Percentiles rank a stretch among this genome's conserved stretches.
Evolutionary conservation across 2,888 invertebrate genomes (phyloP).

Genomic region (Pycnomerus fuliginosus): DNA sequence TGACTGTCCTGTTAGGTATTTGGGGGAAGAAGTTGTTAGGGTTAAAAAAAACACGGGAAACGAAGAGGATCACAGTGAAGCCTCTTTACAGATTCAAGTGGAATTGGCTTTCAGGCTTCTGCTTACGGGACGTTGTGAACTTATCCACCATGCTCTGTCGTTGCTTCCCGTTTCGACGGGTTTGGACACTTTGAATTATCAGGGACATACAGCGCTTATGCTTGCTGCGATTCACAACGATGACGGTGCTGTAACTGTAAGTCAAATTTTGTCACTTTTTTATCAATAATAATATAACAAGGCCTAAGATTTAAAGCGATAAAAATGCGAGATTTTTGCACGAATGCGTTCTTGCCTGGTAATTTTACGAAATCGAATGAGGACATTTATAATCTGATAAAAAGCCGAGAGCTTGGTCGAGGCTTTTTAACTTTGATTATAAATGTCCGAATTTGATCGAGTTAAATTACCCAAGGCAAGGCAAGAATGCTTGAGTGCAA

Average conservation of each 20-base stretch:
- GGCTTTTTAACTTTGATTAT: no score
- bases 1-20: constrained; percentile 80
- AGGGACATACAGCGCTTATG: constrained; percentile 82
- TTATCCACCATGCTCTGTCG: constrained; percentile 75
- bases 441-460: no score
- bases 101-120: constrained; percentile 80
- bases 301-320: no score
- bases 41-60: constrained; percentile 46
- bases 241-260: constrained; percentile 68
- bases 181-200: constrained; percentile 75
- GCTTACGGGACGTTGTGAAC: constrained; percentile 75
- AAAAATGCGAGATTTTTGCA: no score
- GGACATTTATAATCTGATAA: no score
- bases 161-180: constrained; percentile 69
- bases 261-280: constrained; percentile 21
- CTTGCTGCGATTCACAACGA: constrained; percentile 78
- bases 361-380: no score
- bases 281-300: no score
- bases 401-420: no score
- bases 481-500: no score
- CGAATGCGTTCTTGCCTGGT: no score
- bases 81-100: constrained; percentile 52
- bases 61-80: constrained; percentile 48
- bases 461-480: no score
- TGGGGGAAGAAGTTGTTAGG: constrained; percentile 62